A percentile compares a stretch with the other conserved stretches of the same genome.
Evolutionary conservation across 2,113 vertebrate species (phyloP).

Genomic region (Uria aalge): DNA sequence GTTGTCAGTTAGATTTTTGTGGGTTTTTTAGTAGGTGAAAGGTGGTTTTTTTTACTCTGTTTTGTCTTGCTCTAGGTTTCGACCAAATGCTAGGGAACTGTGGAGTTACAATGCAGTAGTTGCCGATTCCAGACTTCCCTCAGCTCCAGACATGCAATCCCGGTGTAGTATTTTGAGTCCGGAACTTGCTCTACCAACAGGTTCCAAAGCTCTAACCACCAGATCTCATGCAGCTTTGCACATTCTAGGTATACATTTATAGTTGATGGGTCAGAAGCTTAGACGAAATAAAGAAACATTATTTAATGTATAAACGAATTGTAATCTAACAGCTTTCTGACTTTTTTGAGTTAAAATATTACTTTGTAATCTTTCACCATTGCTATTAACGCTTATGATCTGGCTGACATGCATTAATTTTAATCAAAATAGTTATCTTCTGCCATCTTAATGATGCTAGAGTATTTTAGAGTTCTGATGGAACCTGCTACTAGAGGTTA

Average conservation of each 20-base stretch:
- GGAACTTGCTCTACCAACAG: conserved; percentile 92
- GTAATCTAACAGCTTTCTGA: not conserved
- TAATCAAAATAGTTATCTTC: not conserved
- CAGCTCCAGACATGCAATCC: conserved; percentile 87
- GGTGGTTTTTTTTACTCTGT: not conserved
- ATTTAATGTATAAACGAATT: not conserved
- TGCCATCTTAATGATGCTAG: not conserved
- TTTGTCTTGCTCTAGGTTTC: conserved; percentile 79
- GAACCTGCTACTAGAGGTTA: not conserved
- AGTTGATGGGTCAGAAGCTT: not conserved
- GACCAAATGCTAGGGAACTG: conserved; percentile 86
- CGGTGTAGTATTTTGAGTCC: conserved; percentile 95
- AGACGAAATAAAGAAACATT: not conserved
- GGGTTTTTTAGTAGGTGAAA: not conserved
- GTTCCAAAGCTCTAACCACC: conserved; percentile 91
- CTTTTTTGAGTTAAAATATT: not conserved
- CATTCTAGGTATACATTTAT: conserved; percentile 85
- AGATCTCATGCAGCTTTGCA: conserved; percentile 96
- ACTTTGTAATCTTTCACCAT: not conserved
- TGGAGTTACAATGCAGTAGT: conserved; percentile 98
- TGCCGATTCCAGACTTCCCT: conserved; percentile 92
- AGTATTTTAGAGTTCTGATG: not conserved
- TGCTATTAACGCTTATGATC: not conserved
- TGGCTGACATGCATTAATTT: not conserved
- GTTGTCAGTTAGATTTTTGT: not conserved